These are phyloP conservation scores for Anas bahamensis DNA, from an alignment of 2,797 vertebrate genomes.

Conservation along the genomic window DNA sequence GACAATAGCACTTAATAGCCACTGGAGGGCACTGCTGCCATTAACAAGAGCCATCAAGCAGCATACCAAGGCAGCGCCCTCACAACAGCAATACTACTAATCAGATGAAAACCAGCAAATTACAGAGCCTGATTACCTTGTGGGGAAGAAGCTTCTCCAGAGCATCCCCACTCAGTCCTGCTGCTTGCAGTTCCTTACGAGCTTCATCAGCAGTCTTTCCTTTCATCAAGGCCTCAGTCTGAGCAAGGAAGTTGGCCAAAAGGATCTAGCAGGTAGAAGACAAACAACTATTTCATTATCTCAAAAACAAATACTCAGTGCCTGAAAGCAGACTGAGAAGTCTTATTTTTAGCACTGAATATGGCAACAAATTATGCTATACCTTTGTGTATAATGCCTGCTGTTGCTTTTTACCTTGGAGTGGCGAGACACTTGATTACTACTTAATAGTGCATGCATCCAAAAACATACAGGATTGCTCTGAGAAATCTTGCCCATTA, in stretches of 20 bases:
- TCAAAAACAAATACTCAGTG: neutral
- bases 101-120: fast-evolving
- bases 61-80: no score
- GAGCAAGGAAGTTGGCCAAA: constrained; percentile 94
- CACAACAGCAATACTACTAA: fast-evolving
- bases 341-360: neutral
- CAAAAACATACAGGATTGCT: neutral
- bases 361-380: fast-evolving
- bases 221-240: constrained; percentile 97
- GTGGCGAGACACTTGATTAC: neutral
- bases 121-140: constrained; percentile 80
- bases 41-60: neutral
- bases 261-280: constrained; percentile 85
- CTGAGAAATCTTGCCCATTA: neutral
- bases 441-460: neutral
- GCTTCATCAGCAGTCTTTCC: constrained; percentile 94
- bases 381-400: neutral
- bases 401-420: neutral
- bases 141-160: constrained; percentile 94
- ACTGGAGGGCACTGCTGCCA: neutral
- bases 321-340: neutral
- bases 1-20: neutral
- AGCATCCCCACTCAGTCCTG: constrained; percentile 85
- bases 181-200: constrained; percentile 88
- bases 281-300: neutral